Evolutionary conservation across 35 echinoderm and acorn worm genomes (phyloP), one percentile per base, ranked within the genome.

Genomic region (Stichopus chloronotus): DNA sequence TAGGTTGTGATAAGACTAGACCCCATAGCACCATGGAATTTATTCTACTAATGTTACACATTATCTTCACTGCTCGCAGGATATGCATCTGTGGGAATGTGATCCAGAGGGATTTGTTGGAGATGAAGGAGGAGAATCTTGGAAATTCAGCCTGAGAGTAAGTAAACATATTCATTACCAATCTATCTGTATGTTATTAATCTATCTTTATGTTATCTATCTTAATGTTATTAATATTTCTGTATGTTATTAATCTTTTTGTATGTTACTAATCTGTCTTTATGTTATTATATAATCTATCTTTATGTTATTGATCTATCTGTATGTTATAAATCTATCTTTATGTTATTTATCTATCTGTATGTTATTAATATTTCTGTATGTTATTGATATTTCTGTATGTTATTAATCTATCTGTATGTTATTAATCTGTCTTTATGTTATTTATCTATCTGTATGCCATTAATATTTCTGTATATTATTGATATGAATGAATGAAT

Each of bases 101-200:
- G 97, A 99, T 22, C 95, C 97, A 57, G 97, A 99, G 76, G 97
- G 95, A 17, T 99, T 96, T 88, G 91, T 92, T 58, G 88, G 92
- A 77, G 97, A 99, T 91, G 97, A 96, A 90, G 95, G 95, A 86
- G 97, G 97, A 60, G 97, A 99, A 87, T 99, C 97, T 58, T 99
- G 95, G 94, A 99, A 99, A 65, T 99, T 96, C 76, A 96, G 92
- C 22, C 88, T 99, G 52, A 96, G 94, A 95, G 97, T 99, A 91
- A 92, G 52, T 3, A 65, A 65, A 65, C 61, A 9, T 65, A 43
- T 43, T 65, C 5, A 6, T 19, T 19, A 65, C 61, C 2, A 65
- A 14, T 65, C 61, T 65, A 63, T 63, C 17, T 63, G 60, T 4
- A 12, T 63, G 9, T 63, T 63, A 9, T 65, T 11, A 8, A 65